A percentile compares a stretch with the other conserved stretches of the same genome.
Conservation (phyloP, 2,888 invertebrate species). For the Parnassius orleans region DNA sequence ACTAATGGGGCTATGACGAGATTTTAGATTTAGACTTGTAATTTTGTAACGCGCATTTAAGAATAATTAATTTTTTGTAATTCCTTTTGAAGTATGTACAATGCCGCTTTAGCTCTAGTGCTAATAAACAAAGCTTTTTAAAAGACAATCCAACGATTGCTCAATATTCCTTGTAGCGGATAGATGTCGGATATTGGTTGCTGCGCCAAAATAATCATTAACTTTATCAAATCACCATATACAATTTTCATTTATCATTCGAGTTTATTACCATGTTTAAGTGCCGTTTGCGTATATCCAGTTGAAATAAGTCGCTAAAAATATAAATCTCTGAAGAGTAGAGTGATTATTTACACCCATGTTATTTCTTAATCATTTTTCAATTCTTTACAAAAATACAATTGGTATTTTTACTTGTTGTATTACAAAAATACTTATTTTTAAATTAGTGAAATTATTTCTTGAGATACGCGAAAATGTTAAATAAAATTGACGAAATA, state of each 20-base stretch:
- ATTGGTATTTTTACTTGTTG: no score
- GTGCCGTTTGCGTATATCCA: conserved; percentile 10
- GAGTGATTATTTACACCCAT: no score
- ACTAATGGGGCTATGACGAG: conserved; percentile 35
- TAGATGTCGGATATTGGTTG: conserved; percentile 40
- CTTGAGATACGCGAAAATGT: conserved; percentile 3
- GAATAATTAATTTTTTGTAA: conserved; percentile 38
- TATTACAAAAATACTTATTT: no score
- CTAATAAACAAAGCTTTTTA: conserved; percentile 43
- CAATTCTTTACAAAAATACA: no score
- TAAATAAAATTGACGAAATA: conserved; percentile 1
- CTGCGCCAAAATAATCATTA: conserved; percentile 33
- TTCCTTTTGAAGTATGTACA: conserved; percentile 32
- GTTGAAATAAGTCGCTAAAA: neutral
- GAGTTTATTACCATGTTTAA: conserved; percentile 7
- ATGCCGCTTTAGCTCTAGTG: conserved; percentile 45
- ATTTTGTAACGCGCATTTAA: conserved; percentile 41
- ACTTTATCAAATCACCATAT: conserved; percentile 28
- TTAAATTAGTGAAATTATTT: no score
- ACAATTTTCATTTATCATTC: conserved; percentile 30
- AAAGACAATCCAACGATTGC: conserved; percentile 60
- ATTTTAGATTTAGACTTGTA: conserved; percentile 44
- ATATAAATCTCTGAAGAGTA: neutral
- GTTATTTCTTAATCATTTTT: no score
- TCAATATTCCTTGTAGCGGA: conserved; percentile 51